Conservation (phyloP, 2,888 invertebrate genomes). For the Diarsia brunnea region DNA sequence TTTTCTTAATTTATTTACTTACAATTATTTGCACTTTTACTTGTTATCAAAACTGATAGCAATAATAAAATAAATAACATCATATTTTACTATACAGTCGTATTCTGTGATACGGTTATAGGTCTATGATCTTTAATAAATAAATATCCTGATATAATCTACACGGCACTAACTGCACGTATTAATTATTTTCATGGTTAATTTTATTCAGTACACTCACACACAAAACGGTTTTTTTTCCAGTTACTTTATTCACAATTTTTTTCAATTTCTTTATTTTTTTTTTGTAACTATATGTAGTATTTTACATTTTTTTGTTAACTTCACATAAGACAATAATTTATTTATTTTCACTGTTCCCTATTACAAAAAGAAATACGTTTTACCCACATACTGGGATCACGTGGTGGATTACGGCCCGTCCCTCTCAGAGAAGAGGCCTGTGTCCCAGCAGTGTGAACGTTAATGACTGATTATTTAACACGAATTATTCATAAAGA, state of each 20-base stretch:
- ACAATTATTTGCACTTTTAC: conserved; percentile 5
- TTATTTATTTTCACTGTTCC: no score
- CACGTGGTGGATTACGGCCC: no score
- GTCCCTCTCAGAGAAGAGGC: neutral
- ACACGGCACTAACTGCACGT: neutral
- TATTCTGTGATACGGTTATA: no score
- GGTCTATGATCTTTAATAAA: no score
- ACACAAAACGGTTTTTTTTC: neutral
- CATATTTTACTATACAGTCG: neutral
- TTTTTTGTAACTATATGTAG: no score
- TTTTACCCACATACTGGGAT: no score
- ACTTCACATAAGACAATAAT: no score
- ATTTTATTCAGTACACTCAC: conserved; percentile 6
- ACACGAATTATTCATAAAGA: neutral
- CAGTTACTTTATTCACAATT: no score
- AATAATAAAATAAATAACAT: neutral
- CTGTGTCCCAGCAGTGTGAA: neutral
- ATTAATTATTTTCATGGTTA: neutral
- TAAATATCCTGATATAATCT: neutral
- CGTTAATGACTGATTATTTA: neutral
- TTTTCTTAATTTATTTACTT: neutral
- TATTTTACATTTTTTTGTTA: neutral
- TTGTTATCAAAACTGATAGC: neutral
- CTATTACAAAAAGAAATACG: no score
- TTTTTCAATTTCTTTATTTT: no score